Percentiles rank a stretch among this genome's conserved stretches.
phyloP scores from a whole-genome alignment of 64 coral and sea anemone genomes.

The Hydrozoanthus tunicans region DNA sequence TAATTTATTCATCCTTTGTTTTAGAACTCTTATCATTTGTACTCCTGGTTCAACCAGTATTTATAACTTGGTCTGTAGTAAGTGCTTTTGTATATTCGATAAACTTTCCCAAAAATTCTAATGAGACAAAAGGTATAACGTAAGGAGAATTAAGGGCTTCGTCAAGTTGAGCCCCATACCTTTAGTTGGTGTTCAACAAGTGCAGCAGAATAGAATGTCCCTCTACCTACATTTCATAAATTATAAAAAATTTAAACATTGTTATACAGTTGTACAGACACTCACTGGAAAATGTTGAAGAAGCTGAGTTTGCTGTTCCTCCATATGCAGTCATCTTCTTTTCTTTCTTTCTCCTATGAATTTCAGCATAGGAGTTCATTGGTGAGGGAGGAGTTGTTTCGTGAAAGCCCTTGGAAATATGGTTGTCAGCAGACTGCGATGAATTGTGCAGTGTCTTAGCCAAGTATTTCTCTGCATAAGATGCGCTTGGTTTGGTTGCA shows the following conservation, averaged over 20 bases:
- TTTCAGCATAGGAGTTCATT: slow-evolving; percentile 90
- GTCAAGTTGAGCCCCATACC: too few species aligned
- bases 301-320: slow-evolving; percentile 16
- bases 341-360: slow-evolving; percentile 80
- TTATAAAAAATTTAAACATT: neutral
- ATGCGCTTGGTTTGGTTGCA: slow-evolving; percentile 59
- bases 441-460: slow-evolving; percentile 55
- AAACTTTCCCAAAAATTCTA: too few species aligned
- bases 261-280: neutral
- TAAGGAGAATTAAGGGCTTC: too few species aligned
- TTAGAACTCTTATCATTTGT: neutral
- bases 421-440: slow-evolving; percentile 45
- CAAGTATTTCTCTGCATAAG: slow-evolving; percentile 89
- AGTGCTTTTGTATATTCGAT: too few species aligned
- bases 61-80: too few species aligned
- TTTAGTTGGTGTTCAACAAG: too few species aligned
- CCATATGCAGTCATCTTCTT: slow-evolving; percentile 56
- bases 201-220: too few species aligned
- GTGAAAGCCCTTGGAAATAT: slow-evolving; percentile 49
- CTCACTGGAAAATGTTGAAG: slow-evolving; percentile 28
- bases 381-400: slow-evolving; percentile 40
- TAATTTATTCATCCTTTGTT: neutral
- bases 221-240: neutral
- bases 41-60: too few species aligned
- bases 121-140: too few species aligned